These are phyloP conservation scores for Eudemis profundana DNA, from an alignment of 2,888 invertebrate genomes.

Conservation along the genomic window DNA sequence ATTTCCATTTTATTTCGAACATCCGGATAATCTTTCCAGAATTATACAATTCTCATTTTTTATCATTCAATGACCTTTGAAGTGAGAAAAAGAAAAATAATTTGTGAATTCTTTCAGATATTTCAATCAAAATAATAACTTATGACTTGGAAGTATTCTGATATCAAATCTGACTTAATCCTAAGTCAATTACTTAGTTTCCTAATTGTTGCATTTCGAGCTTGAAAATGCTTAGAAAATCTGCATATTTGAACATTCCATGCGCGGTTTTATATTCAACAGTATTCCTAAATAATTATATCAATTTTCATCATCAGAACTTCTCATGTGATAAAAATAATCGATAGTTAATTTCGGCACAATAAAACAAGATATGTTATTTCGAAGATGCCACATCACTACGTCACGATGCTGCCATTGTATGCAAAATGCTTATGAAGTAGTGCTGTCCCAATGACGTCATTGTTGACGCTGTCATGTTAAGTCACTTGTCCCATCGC, in stretches of 20 bases:
- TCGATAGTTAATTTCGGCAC: background rate
- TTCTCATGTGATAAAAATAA: background rate
- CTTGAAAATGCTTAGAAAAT: background rate
- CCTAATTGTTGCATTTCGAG: background rate
- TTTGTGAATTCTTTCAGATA: no score
- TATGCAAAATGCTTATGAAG: no score
- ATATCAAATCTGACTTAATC: background rate
- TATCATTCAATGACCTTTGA: no score
- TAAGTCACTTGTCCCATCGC: no score
- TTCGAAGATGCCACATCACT: no score
- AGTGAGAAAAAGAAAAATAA: no score
- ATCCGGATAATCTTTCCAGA: background rate
- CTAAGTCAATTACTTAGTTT: background rate
- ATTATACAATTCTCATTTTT: background rate
- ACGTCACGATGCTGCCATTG: no score
- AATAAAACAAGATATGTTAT: no score
- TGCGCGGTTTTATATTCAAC: background rate
- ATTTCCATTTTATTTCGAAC: background rate
- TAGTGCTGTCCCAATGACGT: no score
- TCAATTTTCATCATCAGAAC: background rate
- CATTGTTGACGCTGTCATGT: no score
- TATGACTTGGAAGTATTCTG: background rate
- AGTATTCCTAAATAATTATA: background rate
- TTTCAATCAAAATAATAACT: no score
- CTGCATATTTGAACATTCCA: no score